These are phyloP conservation scores for Magallana nippona DNA, from an alignment of 2,888 invertebrate genomes.

Conservation along the genomic window DNA sequence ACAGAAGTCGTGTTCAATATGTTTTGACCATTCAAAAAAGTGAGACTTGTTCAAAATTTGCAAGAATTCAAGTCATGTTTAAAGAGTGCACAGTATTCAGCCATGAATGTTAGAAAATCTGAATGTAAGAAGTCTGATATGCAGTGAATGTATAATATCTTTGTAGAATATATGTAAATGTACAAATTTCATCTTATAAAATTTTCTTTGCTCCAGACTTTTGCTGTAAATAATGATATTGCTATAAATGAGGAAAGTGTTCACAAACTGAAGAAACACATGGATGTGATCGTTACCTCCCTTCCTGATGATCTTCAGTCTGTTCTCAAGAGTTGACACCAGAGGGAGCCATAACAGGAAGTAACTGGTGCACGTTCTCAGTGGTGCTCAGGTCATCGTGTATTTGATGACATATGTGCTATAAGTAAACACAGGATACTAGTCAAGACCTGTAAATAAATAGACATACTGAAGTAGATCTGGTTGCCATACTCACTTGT, in stretches of 20 bases:
- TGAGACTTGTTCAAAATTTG: too few relatives aligned
- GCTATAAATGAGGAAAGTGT: conserved; percentile 83
- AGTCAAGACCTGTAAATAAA: background rate
- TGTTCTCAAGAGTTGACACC: conserved; percentile 82
- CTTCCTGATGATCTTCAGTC: conserved; percentile 93
- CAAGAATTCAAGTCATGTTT: too few relatives aligned
- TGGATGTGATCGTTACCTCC: conserved; percentile 90
- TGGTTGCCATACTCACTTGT: too few relatives aligned
- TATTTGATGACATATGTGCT: conserved; percentile 3
- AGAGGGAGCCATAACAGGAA: background rate
- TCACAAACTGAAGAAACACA: conserved; percentile 83
- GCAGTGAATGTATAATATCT: too few relatives aligned
- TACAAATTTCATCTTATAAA: too few relatives aligned
- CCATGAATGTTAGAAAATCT: too few relatives aligned
- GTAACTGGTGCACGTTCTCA: conserved; percentile 12
- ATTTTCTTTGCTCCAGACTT: conserved; percentile 65
- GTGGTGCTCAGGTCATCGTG: conserved; percentile 1
- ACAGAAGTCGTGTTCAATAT: too few relatives aligned
- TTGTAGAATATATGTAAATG: too few relatives aligned
- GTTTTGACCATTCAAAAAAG: too few relatives aligned
- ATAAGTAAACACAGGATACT: background rate
- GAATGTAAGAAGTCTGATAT: too few relatives aligned
- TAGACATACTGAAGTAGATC: too few relatives aligned
- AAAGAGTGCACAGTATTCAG: too few relatives aligned
- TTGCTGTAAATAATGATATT: conserved; percentile 81